Evolutionary conservation across 2,888 invertebrate species (phyloP).

Genomic region (Trilocha varians): DNA sequence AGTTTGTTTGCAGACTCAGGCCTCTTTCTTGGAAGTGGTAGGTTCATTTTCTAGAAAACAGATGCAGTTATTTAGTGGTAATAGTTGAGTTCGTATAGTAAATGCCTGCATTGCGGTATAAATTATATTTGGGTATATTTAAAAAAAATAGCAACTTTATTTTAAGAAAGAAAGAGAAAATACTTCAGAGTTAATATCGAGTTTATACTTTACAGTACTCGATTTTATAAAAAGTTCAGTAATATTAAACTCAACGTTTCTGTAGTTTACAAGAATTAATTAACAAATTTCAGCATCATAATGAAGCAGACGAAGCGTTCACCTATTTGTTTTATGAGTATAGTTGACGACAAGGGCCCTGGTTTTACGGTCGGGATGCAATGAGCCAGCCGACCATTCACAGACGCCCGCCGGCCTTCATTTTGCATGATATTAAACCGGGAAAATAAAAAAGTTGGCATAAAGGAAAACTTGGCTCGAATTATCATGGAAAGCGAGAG

Average conservation of each 20-base stretch:
- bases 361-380: constrained; percentile 44
- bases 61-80: too few species aligned
- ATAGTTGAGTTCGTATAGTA: too few species aligned
- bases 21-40: too few species aligned
- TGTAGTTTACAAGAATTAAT: not conserved
- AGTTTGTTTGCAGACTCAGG: constrained; percentile 1
- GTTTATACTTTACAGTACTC: too few species aligned
- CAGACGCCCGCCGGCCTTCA: constrained; percentile 38
- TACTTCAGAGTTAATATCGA: too few species aligned
- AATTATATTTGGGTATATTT: too few species aligned
- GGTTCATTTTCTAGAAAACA: too few species aligned
- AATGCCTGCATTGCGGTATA: too few species aligned
- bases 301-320: not conserved
- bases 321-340: not conserved
- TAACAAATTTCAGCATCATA: not conserved
- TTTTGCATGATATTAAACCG: constrained; percentile 62
- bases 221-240: too few species aligned
- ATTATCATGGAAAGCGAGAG: constrained; percentile 55
- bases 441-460: constrained; percentile 46
- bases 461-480: constrained; percentile 45
- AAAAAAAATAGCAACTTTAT: too few species aligned
- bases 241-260: not conserved
- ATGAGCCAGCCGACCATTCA: constrained; percentile 45
- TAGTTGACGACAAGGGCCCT: constrained; percentile 21
- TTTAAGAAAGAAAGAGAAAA: too few species aligned